These are phyloP conservation scores for Hesperia comma DNA, from an alignment of 2,888 invertebrate genomes.

Conservation along the genomic window DNA sequence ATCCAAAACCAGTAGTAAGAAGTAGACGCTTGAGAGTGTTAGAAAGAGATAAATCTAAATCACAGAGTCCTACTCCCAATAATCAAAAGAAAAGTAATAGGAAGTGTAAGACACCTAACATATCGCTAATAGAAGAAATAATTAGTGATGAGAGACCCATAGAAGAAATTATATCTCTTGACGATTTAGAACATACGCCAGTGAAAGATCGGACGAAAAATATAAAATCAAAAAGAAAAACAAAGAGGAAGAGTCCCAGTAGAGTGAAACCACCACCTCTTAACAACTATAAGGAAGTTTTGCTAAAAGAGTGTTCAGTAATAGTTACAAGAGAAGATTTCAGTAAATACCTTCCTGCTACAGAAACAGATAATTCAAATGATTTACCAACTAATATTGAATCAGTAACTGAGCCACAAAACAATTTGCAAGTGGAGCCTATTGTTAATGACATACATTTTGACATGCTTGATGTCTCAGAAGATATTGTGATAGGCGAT, in stretches of 20 bases:
- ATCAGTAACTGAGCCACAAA: conserved; percentile 19
- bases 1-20: conserved; percentile 47
- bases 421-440: conserved; percentile 31
- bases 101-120: conserved; percentile 65
- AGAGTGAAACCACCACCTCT: conserved; percentile 43
- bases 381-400: background rate
- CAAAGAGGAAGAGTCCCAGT: conserved; percentile 47
- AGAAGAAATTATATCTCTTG: conserved; percentile 73
- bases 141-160: conserved; percentile 72
- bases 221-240: conserved; percentile 45
- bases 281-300: conserved; percentile 37
- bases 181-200: conserved; percentile 63
- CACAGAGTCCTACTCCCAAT: conserved; percentile 54
- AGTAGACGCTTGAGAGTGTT: conserved; percentile 51
- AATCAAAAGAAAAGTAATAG: conserved; percentile 49
- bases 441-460: conserved; percentile 46
- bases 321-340: conserved; percentile 59
- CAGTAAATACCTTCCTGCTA: conserved; percentile 48
- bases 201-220: conserved; percentile 47
- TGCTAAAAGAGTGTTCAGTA: conserved; percentile 65
- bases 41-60: conserved; percentile 50
- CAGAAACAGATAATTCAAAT: background rate
- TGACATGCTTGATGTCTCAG: conserved; percentile 78
- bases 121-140: conserved; percentile 75
- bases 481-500: conserved; percentile 75